Base-by-base conservation (phyloP, 2,888 invertebrate species). In the Carterocephalus palaemon region DNA sequence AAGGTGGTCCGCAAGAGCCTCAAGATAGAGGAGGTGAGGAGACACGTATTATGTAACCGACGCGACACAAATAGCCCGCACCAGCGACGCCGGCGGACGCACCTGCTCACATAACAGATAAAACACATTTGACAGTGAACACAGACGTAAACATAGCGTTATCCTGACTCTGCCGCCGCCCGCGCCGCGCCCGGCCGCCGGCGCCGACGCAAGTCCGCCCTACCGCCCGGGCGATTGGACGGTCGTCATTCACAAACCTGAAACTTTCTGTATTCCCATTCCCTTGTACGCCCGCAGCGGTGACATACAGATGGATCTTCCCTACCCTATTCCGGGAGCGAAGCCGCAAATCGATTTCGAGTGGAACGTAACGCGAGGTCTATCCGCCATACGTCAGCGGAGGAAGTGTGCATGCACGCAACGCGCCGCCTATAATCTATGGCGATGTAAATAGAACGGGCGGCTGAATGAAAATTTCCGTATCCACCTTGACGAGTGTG, bases 1-100 rank as follows among this genome's bases (percentile, higher is more conserved):
- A 91, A 91, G 85, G 88, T 90, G 80, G 89, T 91, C 77, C 88
- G 90, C 84, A 91, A 89, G 71, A 91, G 88, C 84, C 88, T 90
- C 85, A 91, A 90, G 88, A 92, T 91, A 77, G 89, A 91, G 88
- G 92, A 92, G 90, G 92, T 92, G 89, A 90, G 90, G 77, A 67
- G 60, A 71, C 70, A 67, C 71, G 68, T 59, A 76, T 79, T 83
- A 82, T 75, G 76, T 80, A 81, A 79, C 70, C 74, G 77, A 72
- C 74, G 75, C 77, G 59, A 69, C 75, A 75, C 79, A 70, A 72
- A 77, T 77, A 73, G 71, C 71, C 70, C 65, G 52, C 56, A 51
- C 55, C 54, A 62, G 63, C 62, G 57, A 60, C 69, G 62, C 65
- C 62, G 57, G 63, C 69, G 59, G 67, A 53, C 68, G 65, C 76